Evolutionary conservation across 2,888 invertebrate genomes (phyloP).

Genomic region (Lasioglossum oenotherae): DNA sequence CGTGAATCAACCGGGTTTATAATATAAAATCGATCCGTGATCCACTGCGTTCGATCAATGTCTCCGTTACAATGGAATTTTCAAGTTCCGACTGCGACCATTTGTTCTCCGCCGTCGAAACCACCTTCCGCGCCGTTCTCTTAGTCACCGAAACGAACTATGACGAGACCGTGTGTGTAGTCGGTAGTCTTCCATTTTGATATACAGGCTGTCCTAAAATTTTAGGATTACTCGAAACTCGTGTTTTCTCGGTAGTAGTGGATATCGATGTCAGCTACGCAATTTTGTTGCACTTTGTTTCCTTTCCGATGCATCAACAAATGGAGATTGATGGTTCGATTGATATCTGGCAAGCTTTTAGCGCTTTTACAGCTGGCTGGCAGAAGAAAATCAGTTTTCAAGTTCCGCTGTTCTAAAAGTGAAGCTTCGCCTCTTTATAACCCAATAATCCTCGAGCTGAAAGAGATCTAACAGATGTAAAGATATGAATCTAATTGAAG

Average conservation of each 20-base stretch:
- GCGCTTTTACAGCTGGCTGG: neutral
- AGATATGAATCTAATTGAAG: neutral
- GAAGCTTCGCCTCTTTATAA: too few species aligned
- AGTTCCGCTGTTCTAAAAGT: too few species aligned
- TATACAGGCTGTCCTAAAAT: neutral
- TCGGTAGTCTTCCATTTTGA: neutral
- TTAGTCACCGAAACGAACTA: neutral
- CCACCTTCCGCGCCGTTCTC: neutral
- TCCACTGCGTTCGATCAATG: neutral
- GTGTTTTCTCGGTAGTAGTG: neutral
- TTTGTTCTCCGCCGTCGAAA: neutral
- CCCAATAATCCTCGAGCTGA: neutral
- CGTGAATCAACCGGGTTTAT: neutral
- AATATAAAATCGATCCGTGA: conserved; percentile 8
- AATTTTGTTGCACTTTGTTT: neutral
- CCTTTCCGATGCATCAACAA: neutral
- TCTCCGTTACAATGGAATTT: neutral
- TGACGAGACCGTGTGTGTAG: neutral
- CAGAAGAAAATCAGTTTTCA: too few species aligned
- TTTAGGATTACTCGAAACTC: neutral
- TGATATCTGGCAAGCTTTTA: neutral
- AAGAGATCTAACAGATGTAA: neutral
- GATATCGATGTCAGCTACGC: neutral
- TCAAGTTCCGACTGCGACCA: neutral
- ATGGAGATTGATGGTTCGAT: neutral